These are phyloP conservation scores for Motacilla tschutschensis DNA, from an alignment of 2,113 vertebrate genomes.

Conservation along the genomic window DNA sequence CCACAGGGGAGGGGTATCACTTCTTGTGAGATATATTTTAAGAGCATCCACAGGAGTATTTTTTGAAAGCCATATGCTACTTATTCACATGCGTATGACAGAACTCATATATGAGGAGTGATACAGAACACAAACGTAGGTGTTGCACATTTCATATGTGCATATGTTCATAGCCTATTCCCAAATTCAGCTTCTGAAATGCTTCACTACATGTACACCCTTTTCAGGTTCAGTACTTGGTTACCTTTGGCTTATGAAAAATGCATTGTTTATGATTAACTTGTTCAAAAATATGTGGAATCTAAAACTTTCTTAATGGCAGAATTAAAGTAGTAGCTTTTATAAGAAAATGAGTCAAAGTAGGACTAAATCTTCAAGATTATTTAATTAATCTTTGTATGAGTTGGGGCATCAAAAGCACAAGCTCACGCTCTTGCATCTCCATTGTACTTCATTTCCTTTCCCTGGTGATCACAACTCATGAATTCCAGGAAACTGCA, in stretches of 20 bases:
- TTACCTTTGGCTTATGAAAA: neutral
- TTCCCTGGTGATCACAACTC: neutral
- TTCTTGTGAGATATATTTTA: conserved; percentile 45
- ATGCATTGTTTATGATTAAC: neutral
- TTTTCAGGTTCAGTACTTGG: conserved; percentile 22
- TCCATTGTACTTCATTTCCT: neutral
- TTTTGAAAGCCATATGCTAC: conserved; percentile 60
- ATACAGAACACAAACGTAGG: conserved; percentile 51
- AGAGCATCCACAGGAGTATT: conserved; percentile 32
- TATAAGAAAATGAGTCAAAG: neutral
- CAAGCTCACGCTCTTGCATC: neutral
- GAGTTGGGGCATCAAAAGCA: neutral
- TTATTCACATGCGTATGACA: conserved; percentile 50
- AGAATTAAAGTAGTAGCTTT: neutral
- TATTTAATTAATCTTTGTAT: neutral
- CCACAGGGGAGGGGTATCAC: neutral
- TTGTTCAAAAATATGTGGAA: neutral
- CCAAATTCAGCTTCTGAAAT: neutral
- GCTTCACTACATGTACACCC: neutral
- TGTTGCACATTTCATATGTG: conserved; percentile 53
- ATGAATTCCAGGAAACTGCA: neutral
- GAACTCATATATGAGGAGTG: conserved; percentile 50
- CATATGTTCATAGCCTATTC: conserved; percentile 33
- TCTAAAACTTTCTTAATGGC: neutral
- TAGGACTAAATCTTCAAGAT: neutral